Evolutionary conservation across 2,797 vertebrate species (phyloP), one percentile per base, ranked within the genome.

Genomic region (Enteromius radiatus): DNA sequence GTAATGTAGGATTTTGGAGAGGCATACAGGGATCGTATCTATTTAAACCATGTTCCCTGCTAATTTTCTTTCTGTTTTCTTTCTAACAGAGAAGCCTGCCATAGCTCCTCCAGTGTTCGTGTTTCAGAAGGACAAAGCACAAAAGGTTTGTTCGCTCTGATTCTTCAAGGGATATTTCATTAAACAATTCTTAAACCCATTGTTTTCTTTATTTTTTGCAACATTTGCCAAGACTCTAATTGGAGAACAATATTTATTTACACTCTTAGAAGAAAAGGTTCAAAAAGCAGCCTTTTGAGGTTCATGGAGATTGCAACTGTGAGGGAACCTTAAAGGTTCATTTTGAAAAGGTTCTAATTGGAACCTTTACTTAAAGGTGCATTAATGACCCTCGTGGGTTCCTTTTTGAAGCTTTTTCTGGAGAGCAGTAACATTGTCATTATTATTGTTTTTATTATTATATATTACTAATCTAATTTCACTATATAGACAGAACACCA

Each of bases 81-180:
- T 91, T 86, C 90, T 93, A 90, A 91, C 95, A 99, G 98, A 99
- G 94, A 99, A 99, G 91, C 97, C 97, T 95, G 97, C 98, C 92
- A 97, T 99, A 95, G 97, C 97, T 86, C 96, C 97, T 86, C 97
- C 98, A 64, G 96, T 98, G 91, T 99, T 99, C 95, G 97, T 99
- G 94, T 99, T 99, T 95, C 98, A 98, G 94, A 99, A 99, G 95
- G 98, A 99, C 91, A 99, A 98, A 95, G 96, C 96, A 90, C 97
- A 97, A 92, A 99, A 99, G 97, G 98, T 99, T 96, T 95, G 96
- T 31, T 49, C 38, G 15, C 17, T 69, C 67, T 70, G 28, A 31
- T 47, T 41, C 14, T 49, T 31, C 17, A 49, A 74, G 47, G 19
- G 52, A 45, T 10, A 45, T 45, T 69, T 69, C 3, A 43, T 15